phyloP scores from a whole-genome alignment of 1,140 invertebrate genomes.

The Varroa destructor region DNA sequence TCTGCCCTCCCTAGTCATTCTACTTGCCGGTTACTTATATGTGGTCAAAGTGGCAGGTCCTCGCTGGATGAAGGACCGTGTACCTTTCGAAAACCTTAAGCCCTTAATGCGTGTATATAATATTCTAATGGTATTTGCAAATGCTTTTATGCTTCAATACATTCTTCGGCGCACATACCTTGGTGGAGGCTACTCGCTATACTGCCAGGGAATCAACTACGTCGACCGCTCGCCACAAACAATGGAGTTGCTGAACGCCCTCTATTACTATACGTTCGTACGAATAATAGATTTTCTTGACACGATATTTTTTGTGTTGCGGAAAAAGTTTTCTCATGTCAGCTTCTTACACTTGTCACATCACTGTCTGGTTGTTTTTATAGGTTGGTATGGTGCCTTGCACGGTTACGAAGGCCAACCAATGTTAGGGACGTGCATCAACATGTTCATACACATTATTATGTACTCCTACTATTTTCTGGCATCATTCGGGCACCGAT shows the following conservation, averaged over 20 bases:
- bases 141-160: slow-evolving; percentile 19
- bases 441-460: slow-evolving; percentile 62
- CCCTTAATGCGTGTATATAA: slow-evolving; percentile 52
- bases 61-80: slow-evolving; percentile 40
- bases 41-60: slow-evolving; percentile 38
- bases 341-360: slow-evolving; percentile 80
- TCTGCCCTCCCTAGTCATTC: slow-evolving; percentile 64
- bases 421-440: slow-evolving; percentile 44
- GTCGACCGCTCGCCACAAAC: not conserved
- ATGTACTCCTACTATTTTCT: slow-evolving; percentile 47
- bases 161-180: not conserved
- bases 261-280: slow-evolving; percentile 91
- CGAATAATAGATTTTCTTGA: slow-evolving; percentile 36
- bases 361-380: slow-evolving; percentile 86
- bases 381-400: slow-evolving; percentile 78
- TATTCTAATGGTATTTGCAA: slow-evolving; percentile 31
- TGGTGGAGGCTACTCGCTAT: slow-evolving; percentile 20
- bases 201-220: slow-evolving; percentile 24
- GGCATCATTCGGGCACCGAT: slow-evolving; percentile 42
- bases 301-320: slow-evolving; percentile 48
- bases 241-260: not conserved
- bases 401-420: slow-evolving; percentile 21
- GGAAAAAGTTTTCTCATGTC: slow-evolving; percentile 60
- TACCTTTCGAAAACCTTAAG: slow-evolving; percentile 44
- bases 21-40: slow-evolving; percentile 39